Conservation (phyloP, 1,140 invertebrate genomes). For the Metaphire vulgaris region DNA sequence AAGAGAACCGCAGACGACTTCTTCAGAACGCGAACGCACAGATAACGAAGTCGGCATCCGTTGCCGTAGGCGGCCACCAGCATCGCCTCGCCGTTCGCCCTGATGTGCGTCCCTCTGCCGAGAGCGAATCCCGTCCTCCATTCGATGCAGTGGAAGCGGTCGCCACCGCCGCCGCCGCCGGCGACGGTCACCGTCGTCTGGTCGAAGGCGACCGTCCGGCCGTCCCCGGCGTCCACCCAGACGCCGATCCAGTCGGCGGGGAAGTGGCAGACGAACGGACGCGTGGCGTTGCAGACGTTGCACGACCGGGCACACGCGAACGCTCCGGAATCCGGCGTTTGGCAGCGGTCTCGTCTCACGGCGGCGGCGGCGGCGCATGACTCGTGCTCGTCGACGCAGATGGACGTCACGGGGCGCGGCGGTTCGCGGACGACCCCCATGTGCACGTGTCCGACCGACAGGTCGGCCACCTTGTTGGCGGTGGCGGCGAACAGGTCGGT, state of each 20-base stretch:
- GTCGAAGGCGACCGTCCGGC: not conserved
- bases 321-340: slow-evolving; percentile 15
- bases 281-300: slow-evolving; percentile 24
- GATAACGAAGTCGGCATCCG: slow-evolving; percentile 23
- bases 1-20: slow-evolving; percentile 22
- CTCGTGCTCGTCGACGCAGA: slow-evolving; percentile 21
- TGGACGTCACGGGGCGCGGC: slow-evolving; percentile 18
- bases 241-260: slow-evolving; percentile 6
- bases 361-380: not conserved
- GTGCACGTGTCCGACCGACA: slow-evolving; percentile 3
- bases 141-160: slow-evolving; percentile 26
- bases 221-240: slow-evolving; percentile 13
- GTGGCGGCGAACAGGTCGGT: slow-evolving; percentile 16
- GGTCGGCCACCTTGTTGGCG: not conserved
- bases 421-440: slow-evolving; percentile 24
- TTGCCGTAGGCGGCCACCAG: slow-evolving; percentile 24
- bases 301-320: slow-evolving; percentile 24
- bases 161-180: too few relatives aligned
- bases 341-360: not conserved
- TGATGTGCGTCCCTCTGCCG: not conserved
- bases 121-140: not conserved
- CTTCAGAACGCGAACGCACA: slow-evolving; percentile 17
- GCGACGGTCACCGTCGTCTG: not conserved
- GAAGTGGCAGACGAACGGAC: slow-evolving; percentile 21
- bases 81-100: not conserved